Evolutionary conservation across 2,797 vertebrate genomes (phyloP).

Genomic region (Cyprinella venusta): DNA sequence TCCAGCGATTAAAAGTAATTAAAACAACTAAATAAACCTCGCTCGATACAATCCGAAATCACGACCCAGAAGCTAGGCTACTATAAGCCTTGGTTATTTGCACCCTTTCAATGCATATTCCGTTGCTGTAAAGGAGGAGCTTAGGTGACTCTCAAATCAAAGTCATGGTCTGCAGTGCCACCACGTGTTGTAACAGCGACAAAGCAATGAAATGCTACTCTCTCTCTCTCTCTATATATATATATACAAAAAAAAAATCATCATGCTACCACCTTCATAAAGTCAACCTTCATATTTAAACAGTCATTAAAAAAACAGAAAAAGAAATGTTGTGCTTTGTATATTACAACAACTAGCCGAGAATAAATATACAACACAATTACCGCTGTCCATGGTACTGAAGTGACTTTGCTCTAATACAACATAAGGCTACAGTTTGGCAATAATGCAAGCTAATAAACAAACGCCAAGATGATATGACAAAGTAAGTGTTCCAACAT

Average conservation of each 20-base stretch:
- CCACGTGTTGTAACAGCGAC: conserved; percentile 14
- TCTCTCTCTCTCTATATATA: too few species aligned
- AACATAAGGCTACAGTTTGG: not conserved
- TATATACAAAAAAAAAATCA: too few species aligned
- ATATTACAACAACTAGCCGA: not conserved
- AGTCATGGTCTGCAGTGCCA: conserved; percentile 61
- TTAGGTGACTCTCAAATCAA: not conserved
- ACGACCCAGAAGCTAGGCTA: not conserved
- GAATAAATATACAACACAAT: not conserved
- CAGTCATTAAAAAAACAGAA: not conserved
- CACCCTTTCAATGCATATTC: conserved; percentile 70
- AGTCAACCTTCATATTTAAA: not conserved
- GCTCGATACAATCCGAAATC: not conserved
- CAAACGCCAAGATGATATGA: not conserved
- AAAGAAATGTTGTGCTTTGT: not conserved
- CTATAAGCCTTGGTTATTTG: not conserved
- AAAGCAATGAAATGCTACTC: too few species aligned
- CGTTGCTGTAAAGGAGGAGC: conserved; percentile 48
- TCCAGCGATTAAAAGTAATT: not conserved
- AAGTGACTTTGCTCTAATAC: not conserved
- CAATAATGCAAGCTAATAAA: not conserved
- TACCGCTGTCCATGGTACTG: not conserved
- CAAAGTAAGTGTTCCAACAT: not conserved
- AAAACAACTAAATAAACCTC: not conserved
- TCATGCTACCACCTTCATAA: not conserved